These are phyloP conservation scores for Ailurus styani DNA, from an alignment of 2,113 vertebrate genomes.

Conservation along the genomic window DNA sequence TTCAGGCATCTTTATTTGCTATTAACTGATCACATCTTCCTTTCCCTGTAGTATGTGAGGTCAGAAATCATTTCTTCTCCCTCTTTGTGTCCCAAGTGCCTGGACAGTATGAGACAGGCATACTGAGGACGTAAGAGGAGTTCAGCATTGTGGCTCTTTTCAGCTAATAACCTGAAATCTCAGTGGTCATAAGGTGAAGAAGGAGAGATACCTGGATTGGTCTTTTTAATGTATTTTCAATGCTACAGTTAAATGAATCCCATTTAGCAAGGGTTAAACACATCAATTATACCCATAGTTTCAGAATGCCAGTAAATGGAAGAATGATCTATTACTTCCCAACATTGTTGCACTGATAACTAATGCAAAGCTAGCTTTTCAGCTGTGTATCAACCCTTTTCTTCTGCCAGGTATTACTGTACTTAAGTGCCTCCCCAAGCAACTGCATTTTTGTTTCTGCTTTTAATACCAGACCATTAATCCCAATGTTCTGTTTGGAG, in stretches of 20 bases:
- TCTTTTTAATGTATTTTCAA: not conserved
- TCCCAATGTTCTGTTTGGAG: slow-evolving; percentile 58
- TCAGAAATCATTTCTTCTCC: not conserved
- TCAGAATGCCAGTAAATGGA: not conserved
- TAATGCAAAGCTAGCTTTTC: slow-evolving; percentile 37
- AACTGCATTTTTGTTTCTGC: slow-evolving; percentile 68
- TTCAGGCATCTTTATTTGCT: not conserved
- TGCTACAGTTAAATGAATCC: not conserved
- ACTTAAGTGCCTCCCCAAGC: slow-evolving; percentile 67
- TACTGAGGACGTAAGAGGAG: not conserved
- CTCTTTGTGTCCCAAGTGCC: not conserved
- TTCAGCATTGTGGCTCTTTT: not conserved
- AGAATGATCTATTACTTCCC: slow-evolving; percentile 23
- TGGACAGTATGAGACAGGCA: not conserved
- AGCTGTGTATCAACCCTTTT: slow-evolving; percentile 8
- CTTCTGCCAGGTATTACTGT: slow-evolving; percentile 43
- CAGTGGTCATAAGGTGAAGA: not conserved
- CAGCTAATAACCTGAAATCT: not conserved
- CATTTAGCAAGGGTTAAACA: slow-evolving; percentile 49
- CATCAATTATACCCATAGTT: not conserved
- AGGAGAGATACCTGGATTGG: not conserved
- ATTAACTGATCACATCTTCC: not conserved
- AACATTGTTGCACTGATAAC: slow-evolving; percentile 29
- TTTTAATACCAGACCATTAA: slow-evolving; percentile 67
- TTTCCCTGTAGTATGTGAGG: not conserved